A percentile compares a stretch with the other conserved stretches of the same genome.
Conservation (phyloP, 2,888 invertebrate species). For the Caenorhabditis doughertyi region DNA sequence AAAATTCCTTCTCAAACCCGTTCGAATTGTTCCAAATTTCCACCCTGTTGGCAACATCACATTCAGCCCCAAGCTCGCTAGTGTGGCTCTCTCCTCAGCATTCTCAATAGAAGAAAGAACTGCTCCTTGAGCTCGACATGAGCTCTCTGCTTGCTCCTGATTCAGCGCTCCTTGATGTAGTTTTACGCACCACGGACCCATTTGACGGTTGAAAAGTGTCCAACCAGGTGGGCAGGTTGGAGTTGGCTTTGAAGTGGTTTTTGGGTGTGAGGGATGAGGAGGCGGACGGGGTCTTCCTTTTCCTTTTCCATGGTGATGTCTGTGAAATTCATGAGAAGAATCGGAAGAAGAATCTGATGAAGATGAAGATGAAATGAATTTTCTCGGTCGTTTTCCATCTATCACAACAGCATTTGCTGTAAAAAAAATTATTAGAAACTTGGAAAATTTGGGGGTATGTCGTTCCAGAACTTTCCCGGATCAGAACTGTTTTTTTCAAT, state of each 20-base stretch:
- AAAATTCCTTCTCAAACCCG: constrained; percentile 4
- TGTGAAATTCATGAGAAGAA: not conserved
- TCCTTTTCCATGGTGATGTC: constrained; percentile 1
- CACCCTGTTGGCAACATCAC: constrained; percentile 27
- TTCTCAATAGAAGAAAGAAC: constrained; percentile 30
- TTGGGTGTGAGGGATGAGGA: no score
- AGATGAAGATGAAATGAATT: no score
- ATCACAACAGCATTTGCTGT: no score
- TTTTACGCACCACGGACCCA: constrained; percentile 11
- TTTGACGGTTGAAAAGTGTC: constrained; percentile 16
- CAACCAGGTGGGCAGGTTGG: constrained; percentile 22
- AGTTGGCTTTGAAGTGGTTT: not conserved
- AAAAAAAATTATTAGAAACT: no score
- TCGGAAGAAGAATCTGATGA: constrained; percentile 13
- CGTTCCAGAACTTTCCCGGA: no score
- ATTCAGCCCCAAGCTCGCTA: constrained; percentile 23
- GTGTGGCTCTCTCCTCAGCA: not conserved
- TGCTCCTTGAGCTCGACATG: constrained; percentile 15
- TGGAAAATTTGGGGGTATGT: no score
- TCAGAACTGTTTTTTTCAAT: no score
- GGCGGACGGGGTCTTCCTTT: not conserved
- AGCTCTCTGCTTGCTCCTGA: constrained; percentile 5
- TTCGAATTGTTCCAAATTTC: constrained; percentile 37
- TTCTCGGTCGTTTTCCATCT: no score
- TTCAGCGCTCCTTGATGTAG: constrained; percentile 2